Evolutionary conservation across 2,113 vertebrate species (phyloP).

Genomic region (Pycnonotus jocosus): DNA sequence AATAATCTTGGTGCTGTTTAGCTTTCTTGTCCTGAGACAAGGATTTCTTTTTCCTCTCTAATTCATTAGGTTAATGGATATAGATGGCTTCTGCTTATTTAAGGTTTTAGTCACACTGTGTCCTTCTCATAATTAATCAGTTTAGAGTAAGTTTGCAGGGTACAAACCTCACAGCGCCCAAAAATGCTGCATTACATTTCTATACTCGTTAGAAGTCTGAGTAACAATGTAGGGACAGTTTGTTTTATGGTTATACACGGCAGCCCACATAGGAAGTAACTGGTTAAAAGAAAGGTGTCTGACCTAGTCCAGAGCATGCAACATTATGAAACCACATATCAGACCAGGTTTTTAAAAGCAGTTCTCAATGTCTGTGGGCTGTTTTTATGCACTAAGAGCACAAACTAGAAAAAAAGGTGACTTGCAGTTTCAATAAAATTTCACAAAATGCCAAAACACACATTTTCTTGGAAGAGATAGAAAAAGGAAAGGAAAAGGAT

Average conservation of each 20-base stretch:
- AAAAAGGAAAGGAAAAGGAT: neutral
- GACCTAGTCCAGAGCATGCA: neutral
- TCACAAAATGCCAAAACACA: neutral
- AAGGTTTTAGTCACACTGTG: neutral
- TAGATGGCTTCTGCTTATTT: neutral
- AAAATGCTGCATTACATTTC: neutral
- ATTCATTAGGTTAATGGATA: neutral
- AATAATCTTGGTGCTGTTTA: neutral
- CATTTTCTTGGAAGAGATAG: neutral
- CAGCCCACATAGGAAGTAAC: neutral
- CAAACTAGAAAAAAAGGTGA: neutral
- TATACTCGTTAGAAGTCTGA: neutral
- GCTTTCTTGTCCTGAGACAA: neutral
- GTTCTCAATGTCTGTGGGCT: neutral
- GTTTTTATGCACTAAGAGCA: neutral
- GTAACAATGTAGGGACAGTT: rapidly evolving
- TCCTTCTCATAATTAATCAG: neutral
- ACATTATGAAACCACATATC: neutral
- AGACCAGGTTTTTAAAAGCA: neutral
- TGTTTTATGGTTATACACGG: neutral
- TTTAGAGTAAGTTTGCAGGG: neutral
- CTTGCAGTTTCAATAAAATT: neutral
- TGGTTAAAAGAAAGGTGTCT: neutral
- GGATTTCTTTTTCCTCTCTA: neutral
- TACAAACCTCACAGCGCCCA: neutral